Percentiles rank a stretch among this genome's conserved stretches.
Evolutionary conservation across 1,140 invertebrate species (phyloP).

Genomic region (Sinella curviseta): DNA sequence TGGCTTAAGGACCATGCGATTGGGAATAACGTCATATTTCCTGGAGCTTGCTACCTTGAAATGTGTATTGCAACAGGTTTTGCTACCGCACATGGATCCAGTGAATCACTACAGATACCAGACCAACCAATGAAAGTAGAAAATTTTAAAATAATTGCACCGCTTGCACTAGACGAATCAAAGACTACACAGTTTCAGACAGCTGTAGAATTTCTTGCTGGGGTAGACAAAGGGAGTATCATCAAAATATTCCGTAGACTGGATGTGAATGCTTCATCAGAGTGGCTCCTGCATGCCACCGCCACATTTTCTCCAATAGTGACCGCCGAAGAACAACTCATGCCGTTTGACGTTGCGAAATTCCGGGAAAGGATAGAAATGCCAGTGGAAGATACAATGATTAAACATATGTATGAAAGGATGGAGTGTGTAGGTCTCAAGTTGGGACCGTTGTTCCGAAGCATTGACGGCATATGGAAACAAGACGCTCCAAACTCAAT

Average conservation of each 20-base stretch:
- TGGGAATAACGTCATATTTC: conserved; percentile 9
- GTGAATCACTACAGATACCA: not conserved
- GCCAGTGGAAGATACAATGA: not conserved
- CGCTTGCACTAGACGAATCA: not conserved
- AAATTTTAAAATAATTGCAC: not conserved
- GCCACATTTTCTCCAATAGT: not conserved
- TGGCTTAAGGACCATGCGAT: conserved; percentile 9
- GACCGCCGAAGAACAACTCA: not conserved
- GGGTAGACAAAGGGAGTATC: not conserved
- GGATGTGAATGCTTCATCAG: not conserved
- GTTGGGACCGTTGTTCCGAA: conserved; percentile 20
- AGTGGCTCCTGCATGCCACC: not conserved
- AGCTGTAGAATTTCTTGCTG: not conserved
- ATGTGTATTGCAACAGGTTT: not conserved
- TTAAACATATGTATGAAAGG: conserved; percentile 18
- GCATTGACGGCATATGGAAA: not conserved
- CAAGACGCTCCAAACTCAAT: not conserved
- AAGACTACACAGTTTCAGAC: not conserved
- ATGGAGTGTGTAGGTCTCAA: conserved; percentile 29
- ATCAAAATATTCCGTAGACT: not conserved
- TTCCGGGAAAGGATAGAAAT: not conserved
- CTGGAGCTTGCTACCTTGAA: conserved; percentile 15
- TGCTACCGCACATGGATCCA: not conserved
- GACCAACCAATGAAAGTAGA: conserved; percentile 1
- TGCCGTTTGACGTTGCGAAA: too few species aligned